Evolutionary conservation across 2,113 vertebrate genomes (phyloP), one percentile per base, ranked within the genome.

Genomic region (Charadrius vociferus): DNA sequence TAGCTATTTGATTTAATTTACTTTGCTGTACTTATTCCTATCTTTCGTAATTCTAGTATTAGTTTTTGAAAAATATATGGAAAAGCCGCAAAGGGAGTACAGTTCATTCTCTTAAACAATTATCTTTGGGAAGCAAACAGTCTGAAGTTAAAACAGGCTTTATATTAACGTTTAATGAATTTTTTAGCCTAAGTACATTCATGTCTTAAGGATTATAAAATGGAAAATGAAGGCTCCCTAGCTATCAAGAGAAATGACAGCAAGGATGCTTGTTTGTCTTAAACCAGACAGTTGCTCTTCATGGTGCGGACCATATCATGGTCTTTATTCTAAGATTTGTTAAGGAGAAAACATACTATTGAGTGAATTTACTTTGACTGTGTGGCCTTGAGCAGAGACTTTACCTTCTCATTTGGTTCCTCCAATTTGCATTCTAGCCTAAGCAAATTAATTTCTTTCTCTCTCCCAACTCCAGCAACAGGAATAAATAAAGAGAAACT

Each of bases 1-100:
- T 2, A 14, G 62, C 74, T 66, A 75, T 89, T 92, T 91, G 91
- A 95, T 96, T 97, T 94, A 56, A 97, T 97, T 97, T 94, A 82
- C 92, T 92, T 88, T 90, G 12, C 84, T 68, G 58, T 34, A 36
- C 82, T 96, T 61, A 14, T 39, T 49, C 86, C 81, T 62, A 29
- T 59, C 56, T 77, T 92, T 78, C 70, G 49, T 55, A 66, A 91
- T 96, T 94, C 81, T 21, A 62, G 37, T 29, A 47, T 81, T 90
- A 47, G 84, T 92, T 94, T 92, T 83, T 47, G 72, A 78, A 89
- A 92, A 94, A 86, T 30, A 72, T 16, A 83, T 7, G 2, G 71
- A 63, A 45, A 58, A 86, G n/a, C 67, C 22, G 3, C 91, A 43
- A 23, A 65, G 93, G 93, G 86, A 94, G 50, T 10, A 32, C 10